Evolutionary conservation across 2,888 invertebrate species (phyloP).

Genomic region (Capitulum mitella): DNA sequence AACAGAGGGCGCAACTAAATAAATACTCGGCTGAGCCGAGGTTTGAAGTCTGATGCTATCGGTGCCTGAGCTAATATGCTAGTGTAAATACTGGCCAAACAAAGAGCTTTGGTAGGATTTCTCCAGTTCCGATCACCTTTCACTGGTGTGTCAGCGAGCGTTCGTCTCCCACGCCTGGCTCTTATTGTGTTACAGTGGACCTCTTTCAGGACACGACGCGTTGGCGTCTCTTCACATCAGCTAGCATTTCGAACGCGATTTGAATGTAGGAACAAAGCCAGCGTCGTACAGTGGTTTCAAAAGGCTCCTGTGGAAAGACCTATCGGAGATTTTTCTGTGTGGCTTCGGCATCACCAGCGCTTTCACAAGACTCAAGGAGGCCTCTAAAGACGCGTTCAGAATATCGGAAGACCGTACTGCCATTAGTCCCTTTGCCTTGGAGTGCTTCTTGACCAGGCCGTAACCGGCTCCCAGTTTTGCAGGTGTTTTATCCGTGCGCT

Average conservation of each 20-base stretch:
- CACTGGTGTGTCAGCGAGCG: not conserved
- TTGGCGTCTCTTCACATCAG: not conserved
- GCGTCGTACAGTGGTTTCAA: not conserved
- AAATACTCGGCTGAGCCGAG: not conserved
- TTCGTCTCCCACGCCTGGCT: not conserved
- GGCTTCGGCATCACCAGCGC: too few relatives aligned
- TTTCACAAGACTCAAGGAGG: too few relatives aligned
- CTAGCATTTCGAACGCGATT: not conserved
- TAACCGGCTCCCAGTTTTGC: too few relatives aligned
- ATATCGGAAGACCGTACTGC: too few relatives aligned
- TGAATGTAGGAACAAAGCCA: not conserved
- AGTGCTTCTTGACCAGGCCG: too few relatives aligned
- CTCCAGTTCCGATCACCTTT: not conserved
- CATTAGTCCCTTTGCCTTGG: too few relatives aligned
- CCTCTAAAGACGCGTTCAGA: too few relatives aligned
- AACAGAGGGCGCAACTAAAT: not conserved
- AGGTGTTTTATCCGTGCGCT: too few relatives aligned
- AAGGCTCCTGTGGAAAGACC: not conserved
- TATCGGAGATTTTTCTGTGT: too few relatives aligned
- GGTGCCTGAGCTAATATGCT: not conserved
- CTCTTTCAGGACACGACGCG: not conserved
- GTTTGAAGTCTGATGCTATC: not conserved
- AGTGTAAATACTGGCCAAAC: not conserved
- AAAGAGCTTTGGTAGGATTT: not conserved
- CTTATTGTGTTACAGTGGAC: not conserved